A percentile compares a stretch with the other conserved stretches of the same genome.
phyloP scores from a whole-genome alignment of 2,888 invertebrate genomes.

The Pherbina coryleti region DNA sequence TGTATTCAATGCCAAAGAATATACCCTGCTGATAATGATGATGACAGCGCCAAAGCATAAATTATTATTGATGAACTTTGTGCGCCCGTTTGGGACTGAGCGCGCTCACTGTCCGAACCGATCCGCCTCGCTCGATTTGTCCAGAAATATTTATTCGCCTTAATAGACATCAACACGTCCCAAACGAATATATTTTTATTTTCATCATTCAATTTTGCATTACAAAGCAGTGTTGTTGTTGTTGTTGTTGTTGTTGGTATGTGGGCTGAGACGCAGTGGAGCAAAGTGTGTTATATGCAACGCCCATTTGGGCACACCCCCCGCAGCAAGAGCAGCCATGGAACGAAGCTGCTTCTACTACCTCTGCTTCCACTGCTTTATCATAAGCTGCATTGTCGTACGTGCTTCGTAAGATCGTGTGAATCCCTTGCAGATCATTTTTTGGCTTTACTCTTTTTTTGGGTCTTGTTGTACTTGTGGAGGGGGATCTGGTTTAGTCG shows the following conservation, averaged over 20 bases:
- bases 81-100: constrained; percentile 20
- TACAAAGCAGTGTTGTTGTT: neutral
- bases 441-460: neutral
- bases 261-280: constrained; percentile 15
- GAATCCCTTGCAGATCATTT: constrained; percentile 17
- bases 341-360: neutral
- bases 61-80: constrained; percentile 42
- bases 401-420: constrained; percentile 33
- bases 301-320: constrained; percentile 32
- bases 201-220: constrained; percentile 28
- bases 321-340: neutral
- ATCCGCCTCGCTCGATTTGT: constrained; percentile 48
- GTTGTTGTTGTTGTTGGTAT: neutral
- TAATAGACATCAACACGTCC: constrained; percentile 62
- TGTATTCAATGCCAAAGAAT: neutral
- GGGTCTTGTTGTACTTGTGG: neutral
- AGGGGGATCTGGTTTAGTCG: constrained; percentile 22
- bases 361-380: neutral
- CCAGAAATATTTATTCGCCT: constrained; percentile 60
- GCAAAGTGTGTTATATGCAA: constrained; percentile 22
- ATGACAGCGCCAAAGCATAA: constrained; percentile 35
- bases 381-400: constrained; percentile 18
- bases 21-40: constrained; percentile 10
- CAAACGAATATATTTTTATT: constrained; percentile 45
- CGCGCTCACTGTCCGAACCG: neutral